phyloP scores from a whole-genome alignment of 2,888 invertebrate genomes.

The Eristalis intricaria region DNA sequence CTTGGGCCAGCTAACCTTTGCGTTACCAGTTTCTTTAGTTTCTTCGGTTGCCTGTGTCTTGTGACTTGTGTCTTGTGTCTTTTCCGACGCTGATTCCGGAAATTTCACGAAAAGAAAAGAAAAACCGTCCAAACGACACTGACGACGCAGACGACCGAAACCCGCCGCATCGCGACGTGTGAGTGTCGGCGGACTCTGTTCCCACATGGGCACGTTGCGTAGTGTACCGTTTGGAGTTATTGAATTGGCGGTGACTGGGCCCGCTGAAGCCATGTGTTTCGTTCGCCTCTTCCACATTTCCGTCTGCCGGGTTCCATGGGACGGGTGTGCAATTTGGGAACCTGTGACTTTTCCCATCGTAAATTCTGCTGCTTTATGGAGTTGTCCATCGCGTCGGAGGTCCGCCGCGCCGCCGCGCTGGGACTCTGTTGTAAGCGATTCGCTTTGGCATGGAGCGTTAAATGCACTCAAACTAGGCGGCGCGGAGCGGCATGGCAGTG shows the following conservation, averaged over 20 bases:
- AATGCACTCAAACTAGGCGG: conserved; percentile 30
- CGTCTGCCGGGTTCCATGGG: background rate
- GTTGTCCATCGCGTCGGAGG: conserved; percentile 68
- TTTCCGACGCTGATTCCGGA: conserved; percentile 52
- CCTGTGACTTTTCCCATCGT: conserved; percentile 73
- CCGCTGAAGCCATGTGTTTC: conserved; percentile 41
- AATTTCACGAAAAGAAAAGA: conserved; percentile 41
- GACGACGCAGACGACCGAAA: conserved; percentile 38
- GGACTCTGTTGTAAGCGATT: conserved; percentile 20
- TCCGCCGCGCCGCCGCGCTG: conserved; percentile 37
- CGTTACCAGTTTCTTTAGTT: conserved; percentile 32
- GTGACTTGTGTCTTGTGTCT: conserved; percentile 49
- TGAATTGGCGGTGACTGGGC: conserved; percentile 25
- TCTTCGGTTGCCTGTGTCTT: conserved; percentile 30
- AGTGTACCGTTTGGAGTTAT: conserved; percentile 58
- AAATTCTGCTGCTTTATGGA: conserved; percentile 72
- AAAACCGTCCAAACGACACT: conserved; percentile 31
- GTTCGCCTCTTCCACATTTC: background rate
- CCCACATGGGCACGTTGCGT: conserved; percentile 61
- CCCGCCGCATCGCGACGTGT: conserved; percentile 22
- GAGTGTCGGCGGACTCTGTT: conserved; percentile 60
- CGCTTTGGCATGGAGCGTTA: conserved; percentile 26
- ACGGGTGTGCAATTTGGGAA: conserved; percentile 69
- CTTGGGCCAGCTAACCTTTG: conserved; percentile 48
- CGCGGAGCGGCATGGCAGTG: no score